These are phyloP conservation scores for Rhopalosiphum nymphaeae DNA, from an alignment of 2,888 invertebrate genomes.

Conservation along the genomic window DNA sequence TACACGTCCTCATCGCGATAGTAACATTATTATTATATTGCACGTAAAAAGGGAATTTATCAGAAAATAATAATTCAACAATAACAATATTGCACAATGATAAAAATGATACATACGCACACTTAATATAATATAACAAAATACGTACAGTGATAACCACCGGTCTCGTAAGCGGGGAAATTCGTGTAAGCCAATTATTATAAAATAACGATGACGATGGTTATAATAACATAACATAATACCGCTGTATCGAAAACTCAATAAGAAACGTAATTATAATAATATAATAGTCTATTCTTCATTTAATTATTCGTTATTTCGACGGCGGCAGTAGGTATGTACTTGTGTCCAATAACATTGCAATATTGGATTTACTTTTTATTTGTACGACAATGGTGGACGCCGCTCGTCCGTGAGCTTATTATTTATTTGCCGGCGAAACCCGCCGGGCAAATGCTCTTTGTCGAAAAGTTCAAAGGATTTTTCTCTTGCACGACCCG, in stretches of 20 bases:
- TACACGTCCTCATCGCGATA: not conserved
- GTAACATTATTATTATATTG: not conserved
- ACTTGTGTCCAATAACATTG: constrained; percentile 2
- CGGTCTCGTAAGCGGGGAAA: not conserved
- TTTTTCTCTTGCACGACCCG: not conserved
- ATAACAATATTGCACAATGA: not conserved
- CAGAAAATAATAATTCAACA: not conserved
- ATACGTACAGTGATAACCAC: too few species aligned
- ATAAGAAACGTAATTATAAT: constrained; percentile 15
- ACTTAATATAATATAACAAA: too few species aligned
- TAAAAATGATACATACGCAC: too few species aligned
- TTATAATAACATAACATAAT: not conserved
- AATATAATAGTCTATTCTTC: constrained; percentile 31
- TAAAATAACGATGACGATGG: not conserved
- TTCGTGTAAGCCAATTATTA: constrained; percentile 30
- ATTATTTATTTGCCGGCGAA: constrained; percentile 48
- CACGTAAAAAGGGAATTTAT: not conserved
- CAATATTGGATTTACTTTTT: constrained; percentile 38
- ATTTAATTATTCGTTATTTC: constrained; percentile 41
- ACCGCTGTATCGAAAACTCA: not conserved
- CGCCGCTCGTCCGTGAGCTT: constrained; percentile 1
- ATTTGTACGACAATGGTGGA: constrained; percentile 7
- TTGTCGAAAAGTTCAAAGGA: constrained; percentile 54
- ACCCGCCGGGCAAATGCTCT: constrained; percentile 34
- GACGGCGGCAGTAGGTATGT: not conserved